Conservation (phyloP, 1,140 invertebrate species). For the Onthophagus taurus region DNA sequence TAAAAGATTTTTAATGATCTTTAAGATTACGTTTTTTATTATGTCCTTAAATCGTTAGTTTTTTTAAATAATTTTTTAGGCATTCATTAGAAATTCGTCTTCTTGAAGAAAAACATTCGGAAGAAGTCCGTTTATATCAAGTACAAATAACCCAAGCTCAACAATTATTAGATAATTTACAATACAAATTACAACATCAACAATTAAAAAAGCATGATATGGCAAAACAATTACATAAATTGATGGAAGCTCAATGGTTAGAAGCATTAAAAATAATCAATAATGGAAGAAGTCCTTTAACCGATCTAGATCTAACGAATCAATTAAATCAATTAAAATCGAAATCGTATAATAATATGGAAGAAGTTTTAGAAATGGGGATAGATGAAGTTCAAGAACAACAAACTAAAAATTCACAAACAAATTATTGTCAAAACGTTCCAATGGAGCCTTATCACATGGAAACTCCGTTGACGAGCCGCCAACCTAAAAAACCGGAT, state of each 20-base stretch:
- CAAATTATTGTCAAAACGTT: neutral
- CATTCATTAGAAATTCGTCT: slow-evolving; percentile 62
- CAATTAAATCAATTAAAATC: slow-evolving; percentile 25
- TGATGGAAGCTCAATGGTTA: slow-evolving; percentile 72
- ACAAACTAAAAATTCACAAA: slow-evolving; percentile 2
- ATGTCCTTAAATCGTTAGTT: neutral
- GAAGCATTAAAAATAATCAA: slow-evolving; percentile 63
- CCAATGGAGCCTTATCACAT: neutral
- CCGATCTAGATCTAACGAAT: slow-evolving; percentile 19
- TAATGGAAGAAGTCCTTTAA: slow-evolving; percentile 22
- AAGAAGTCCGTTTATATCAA: slow-evolving; percentile 59
- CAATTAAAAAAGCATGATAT: slow-evolving; percentile 49
- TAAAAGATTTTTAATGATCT: no score
- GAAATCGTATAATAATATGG: slow-evolving; percentile 27
- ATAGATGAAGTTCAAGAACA: slow-evolving; percentile 7
- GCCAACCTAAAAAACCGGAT: no score
- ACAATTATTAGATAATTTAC: slow-evolving; percentile 52
- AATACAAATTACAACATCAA: slow-evolving; percentile 48
- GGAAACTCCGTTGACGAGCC: slow-evolving; percentile 26
- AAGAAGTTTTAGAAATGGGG: slow-evolving; percentile 21
- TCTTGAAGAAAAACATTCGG: slow-evolving; percentile 66
- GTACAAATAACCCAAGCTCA: slow-evolving; percentile 55
- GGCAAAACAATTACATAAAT: slow-evolving; percentile 60
- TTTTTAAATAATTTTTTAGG: slow-evolving; percentile 36
- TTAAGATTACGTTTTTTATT: no score